These are phyloP conservation scores for Spodoptera litura DNA, from an alignment of 1,140 invertebrate genomes.

Conservation along the genomic window DNA sequence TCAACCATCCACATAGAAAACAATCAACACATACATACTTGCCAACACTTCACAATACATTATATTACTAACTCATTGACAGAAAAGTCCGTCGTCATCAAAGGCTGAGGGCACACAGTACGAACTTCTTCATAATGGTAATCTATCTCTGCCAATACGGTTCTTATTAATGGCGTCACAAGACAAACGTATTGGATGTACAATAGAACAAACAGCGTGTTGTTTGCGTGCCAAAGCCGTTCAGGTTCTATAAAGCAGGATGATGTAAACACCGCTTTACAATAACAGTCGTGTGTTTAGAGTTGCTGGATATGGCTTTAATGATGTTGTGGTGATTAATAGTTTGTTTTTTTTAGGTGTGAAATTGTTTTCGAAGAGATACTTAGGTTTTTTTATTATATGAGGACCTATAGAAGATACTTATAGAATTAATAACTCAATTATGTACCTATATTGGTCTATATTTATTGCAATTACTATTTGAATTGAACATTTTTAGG, in stretches of 20 bases:
- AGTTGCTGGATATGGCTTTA: conserved; percentile 31
- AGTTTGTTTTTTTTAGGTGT: conserved; percentile 8
- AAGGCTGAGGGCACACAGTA: conserved; percentile 3
- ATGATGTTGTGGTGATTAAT: neutral
- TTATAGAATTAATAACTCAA: too few relatives aligned
- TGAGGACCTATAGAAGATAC: too few relatives aligned
- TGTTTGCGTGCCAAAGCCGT: conserved; percentile 53
- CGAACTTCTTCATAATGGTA: conserved; percentile 32
- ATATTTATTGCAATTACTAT: too few relatives aligned
- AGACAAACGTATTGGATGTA: conserved; percentile 48
- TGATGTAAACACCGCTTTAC: conserved; percentile 55
- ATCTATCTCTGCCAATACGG: conserved; percentile 42
- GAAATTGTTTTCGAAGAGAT: too few relatives aligned
- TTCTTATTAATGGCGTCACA: conserved; percentile 46
- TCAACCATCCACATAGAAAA: too few relatives aligned
- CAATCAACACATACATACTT: neutral
- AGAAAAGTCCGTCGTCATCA: neutral
- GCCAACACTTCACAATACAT: neutral
- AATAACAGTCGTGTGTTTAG: conserved; percentile 32
- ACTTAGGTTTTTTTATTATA: neutral
- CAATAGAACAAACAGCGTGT: conserved; percentile 48
- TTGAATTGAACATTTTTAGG: too few relatives aligned
- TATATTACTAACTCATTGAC: neutral
- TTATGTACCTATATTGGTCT: too few relatives aligned
- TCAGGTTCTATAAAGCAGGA: conserved; percentile 52